A percentile compares a stretch with the other conserved stretches of the same genome.
Evolutionary conservation across 1,140 invertebrate species (phyloP).

Genomic region (Drosophila parabipectinata): DNA sequence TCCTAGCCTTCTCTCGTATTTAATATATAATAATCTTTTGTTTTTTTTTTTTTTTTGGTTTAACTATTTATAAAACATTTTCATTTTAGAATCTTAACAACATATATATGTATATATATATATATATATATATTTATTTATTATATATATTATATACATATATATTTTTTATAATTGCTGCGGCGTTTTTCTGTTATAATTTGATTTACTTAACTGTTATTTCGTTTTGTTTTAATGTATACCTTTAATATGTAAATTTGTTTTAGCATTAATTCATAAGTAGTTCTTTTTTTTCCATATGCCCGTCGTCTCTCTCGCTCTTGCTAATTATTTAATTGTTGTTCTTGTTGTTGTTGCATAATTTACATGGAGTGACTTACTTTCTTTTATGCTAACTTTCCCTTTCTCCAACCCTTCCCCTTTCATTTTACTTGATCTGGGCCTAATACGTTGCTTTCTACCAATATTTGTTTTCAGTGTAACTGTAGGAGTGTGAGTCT

Average conservation of each 20-base stretch:
- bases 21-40: constrained; percentile 74
- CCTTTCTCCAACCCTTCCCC: not conserved
- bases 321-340: constrained; percentile 29
- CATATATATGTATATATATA: constrained; percentile 60
- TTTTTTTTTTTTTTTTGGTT: constrained; percentile 48
- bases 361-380: constrained; percentile 69
- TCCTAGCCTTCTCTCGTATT: constrained; percentile 56
- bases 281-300: constrained; percentile 54
- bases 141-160: constrained; percentile 47
- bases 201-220: constrained; percentile 47
- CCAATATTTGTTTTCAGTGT: constrained; percentile 8
- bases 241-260: constrained; percentile 60
- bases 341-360: constrained; percentile 66
- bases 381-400: constrained; percentile 38
- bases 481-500: constrained; percentile 12
- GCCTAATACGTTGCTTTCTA: constrained; percentile 56
- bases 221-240: constrained; percentile 38
- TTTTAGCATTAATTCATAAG: constrained; percentile 71
- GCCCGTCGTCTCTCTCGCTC: constrained; percentile 23
- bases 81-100: constrained; percentile 84
- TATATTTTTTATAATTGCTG: constrained; percentile 58
- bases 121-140: constrained; percentile 42
- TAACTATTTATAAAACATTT: constrained; percentile 84
- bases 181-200: constrained; percentile 57
- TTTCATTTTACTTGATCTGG: constrained; percentile 48